These are phyloP conservation scores for Sinocyclocheilus rhinocerous DNA, from an alignment of 2,113 vertebrate genomes.

Conservation along the genomic window DNA sequence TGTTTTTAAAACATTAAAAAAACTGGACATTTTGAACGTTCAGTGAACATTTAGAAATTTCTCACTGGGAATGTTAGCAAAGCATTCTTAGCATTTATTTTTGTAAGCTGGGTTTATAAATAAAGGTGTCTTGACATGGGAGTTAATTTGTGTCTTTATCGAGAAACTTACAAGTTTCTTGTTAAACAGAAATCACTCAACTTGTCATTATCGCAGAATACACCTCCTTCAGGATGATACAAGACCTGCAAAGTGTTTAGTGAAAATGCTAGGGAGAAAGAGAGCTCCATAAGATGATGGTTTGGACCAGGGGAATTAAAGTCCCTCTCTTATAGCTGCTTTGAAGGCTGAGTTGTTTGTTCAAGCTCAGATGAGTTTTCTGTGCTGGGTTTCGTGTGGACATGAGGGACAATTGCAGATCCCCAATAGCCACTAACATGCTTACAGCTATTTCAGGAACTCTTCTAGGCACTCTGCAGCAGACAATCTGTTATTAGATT, in stretches of 20 bases:
- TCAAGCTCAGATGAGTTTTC: constrained; percentile 29
- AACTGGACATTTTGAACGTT: too few species aligned
- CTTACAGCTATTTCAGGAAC: constrained; percentile 48
- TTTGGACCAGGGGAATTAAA: constrained; percentile 18
- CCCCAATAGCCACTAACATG: constrained; percentile 14
- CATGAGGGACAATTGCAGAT: constrained; percentile 24
- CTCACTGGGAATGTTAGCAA: not conserved
- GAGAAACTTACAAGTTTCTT: not conserved
- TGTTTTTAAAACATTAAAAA: too few species aligned
- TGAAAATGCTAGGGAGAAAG: not conserved
- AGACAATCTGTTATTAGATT: constrained; percentile 43
- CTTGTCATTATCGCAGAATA: not conserved
- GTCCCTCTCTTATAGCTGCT: constrained; percentile 13
- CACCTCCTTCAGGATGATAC: not conserved
- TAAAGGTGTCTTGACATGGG: not conserved
- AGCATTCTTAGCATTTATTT: not conserved
- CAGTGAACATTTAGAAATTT: not conserved
- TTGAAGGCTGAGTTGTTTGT: constrained; percentile 36
- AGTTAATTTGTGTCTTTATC: not conserved
- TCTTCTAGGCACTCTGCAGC: constrained; percentile 9
- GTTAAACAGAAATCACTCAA: not conserved
- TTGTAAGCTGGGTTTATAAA: too few species aligned
- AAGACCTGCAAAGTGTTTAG: not conserved
- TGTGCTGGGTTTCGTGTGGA: constrained; percentile 14
- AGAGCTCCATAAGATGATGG: not conserved